phyloP scores from a whole-genome alignment of 2,113 vertebrate genomes.

The Microtus oregoni region DNA sequence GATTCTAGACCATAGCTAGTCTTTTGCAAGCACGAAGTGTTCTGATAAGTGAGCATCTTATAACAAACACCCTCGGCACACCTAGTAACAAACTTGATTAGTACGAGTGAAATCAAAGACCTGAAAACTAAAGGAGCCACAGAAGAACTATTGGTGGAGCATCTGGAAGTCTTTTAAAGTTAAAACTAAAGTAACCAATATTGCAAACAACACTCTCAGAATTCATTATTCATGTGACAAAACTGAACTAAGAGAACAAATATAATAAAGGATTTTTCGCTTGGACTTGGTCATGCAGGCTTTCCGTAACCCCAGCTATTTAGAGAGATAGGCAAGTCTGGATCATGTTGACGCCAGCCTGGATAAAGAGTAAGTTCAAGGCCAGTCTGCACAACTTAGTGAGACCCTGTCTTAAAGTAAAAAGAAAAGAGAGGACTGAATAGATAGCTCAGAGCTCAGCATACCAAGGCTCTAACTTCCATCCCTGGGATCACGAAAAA shows the following conservation, averaged over 20 bases:
- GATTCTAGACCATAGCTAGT: neutral
- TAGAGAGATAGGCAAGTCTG: neutral
- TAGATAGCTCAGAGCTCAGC: neutral
- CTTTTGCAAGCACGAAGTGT: neutral
- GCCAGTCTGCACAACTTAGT: neutral
- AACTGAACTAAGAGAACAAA: conserved; percentile 43
- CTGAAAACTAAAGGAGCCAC: neutral
- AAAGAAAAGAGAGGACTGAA: neutral
- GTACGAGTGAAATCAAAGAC: neutral
- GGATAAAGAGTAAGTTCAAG: neutral
- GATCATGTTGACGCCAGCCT: neutral
- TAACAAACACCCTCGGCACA: neutral
- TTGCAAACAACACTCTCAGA: neutral
- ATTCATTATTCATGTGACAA: conserved; percentile 17
- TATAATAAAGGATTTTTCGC: neutral
- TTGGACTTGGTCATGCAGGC: too few relatives aligned
- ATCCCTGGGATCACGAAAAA: neutral
- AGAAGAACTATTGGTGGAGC: neutral
- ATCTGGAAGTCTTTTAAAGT: neutral
- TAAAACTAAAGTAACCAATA: conserved; percentile 16
- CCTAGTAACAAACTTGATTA: neutral
- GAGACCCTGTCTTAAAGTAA: neutral
- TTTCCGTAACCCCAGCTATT: neutral
- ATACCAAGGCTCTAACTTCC: neutral
- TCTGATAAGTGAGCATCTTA: neutral